Conservation (phyloP, 2,113 vertebrate genomes). For the Cyrtonyx montezumae region DNA sequence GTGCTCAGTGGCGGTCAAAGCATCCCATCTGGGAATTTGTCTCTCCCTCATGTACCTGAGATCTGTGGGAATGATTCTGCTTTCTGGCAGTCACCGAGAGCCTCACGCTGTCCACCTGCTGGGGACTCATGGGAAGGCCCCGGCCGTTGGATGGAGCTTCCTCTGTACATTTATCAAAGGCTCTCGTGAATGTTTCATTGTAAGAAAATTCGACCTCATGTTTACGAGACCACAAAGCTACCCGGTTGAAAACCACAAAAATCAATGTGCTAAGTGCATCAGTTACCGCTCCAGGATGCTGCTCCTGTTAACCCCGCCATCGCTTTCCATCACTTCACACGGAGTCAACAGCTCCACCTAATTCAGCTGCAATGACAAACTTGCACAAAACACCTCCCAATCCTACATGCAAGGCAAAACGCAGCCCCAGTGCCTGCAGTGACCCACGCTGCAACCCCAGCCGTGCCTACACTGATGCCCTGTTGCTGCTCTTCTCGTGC, state of each 20-base stretch:
- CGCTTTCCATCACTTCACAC: not conserved
- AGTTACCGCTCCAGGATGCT: not conserved
- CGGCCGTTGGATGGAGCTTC: conserved; percentile 43
- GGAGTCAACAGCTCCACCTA: too few relatives aligned
- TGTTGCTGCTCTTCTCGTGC: not conserved
- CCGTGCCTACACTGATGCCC: not conserved
- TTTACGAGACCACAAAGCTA: conserved; percentile 5
- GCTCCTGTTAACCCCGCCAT: not conserved
- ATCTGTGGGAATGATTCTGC: conserved; percentile 11
- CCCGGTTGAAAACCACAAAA: not conserved
- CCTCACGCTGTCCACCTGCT: conserved; percentile 45
- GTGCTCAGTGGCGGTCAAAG: not conserved
- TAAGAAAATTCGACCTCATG: conserved; percentile 1
- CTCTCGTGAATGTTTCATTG: conserved; percentile 39
- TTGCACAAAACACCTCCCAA: too few relatives aligned
- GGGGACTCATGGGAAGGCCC: conserved; percentile 21
- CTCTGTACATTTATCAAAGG: not conserved
- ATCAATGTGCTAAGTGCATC: not conserved
- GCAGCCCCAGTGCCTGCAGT: too few relatives aligned
- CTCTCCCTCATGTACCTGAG: not conserved
- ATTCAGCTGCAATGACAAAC: too few relatives aligned
- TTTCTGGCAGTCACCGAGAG: conserved; percentile 60
- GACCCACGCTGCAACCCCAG: not conserved
- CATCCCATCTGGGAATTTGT: not conserved
- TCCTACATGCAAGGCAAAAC: too few relatives aligned